Evolutionary conservation across 2,888 invertebrate genomes (phyloP).

Genomic region (Ophion costatus): DNA sequence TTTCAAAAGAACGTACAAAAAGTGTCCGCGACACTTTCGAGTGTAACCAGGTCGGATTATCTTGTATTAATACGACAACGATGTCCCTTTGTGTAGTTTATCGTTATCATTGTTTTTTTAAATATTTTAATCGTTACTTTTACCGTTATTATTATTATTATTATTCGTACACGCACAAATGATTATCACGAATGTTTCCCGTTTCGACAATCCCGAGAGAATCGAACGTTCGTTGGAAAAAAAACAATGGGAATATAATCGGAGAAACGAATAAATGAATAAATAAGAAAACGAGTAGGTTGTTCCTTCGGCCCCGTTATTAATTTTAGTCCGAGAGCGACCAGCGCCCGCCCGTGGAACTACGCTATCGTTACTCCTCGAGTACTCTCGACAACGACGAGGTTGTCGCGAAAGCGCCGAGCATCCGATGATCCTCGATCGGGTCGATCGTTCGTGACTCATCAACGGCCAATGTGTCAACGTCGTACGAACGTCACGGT

Average conservation of each 20-base stretch:
- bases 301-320: constrained; percentile 19
- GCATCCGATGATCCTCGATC: background rate
- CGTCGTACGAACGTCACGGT: background rate
- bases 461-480: background rate
- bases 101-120: constrained; percentile 2
- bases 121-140: constrained; percentile 16
- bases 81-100: constrained; percentile 28
- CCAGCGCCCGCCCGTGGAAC: constrained; percentile 57
- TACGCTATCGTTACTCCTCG: background rate
- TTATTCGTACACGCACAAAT: constrained; percentile 56
- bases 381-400: background rate
- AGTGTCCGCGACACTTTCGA: background rate
- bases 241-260: constrained; percentile 39
- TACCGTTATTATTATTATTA: constrained; percentile 25
- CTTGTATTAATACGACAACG: constrained; percentile 27
- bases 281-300: constrained; percentile 42
- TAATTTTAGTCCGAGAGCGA: constrained; percentile 49
- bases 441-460: background rate
- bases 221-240: constrained; percentile 56
- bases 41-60: constrained; percentile 24
- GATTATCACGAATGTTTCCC: constrained; percentile 51
- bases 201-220: constrained; percentile 43
- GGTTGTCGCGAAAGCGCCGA: background rate
- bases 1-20: constrained; percentile 6
- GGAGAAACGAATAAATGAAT: constrained; percentile 21